Base-by-base conservation (phyloP, 2,113 vertebrate genomes). In the Potamarius usumacintae region DNA sequence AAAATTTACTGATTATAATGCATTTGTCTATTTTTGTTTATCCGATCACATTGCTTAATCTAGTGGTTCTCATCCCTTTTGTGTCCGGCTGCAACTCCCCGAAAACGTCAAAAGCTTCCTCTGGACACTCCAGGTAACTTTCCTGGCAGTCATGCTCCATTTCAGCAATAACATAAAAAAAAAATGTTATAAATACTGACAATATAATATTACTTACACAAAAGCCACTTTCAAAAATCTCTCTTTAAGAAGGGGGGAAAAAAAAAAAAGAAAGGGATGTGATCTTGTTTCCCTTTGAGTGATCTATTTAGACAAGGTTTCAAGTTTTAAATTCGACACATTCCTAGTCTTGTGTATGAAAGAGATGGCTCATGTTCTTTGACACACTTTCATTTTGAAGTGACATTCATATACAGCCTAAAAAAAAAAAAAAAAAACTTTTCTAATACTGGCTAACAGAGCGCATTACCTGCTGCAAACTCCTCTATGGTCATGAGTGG, bases 401-500 rank as follows among this genome's bases (percentile, higher is more conserved):
- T 22, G 17, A 55, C 52, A 55, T n/a, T 27, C 25, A 27, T 79
- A 17, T 15, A 30, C 2, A 80, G 34, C 34, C 34, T 1, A 1
- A 1, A 34, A 34, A 34, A 34, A 34, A 34, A 34, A 1, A 1
- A 34, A 34, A 34, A 34, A 34, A 34, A 34, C 1, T 34, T 34
- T 34, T 34, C 34, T 34, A 34, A 34, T 34, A 34, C 34, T 34
- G n/a, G 53, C 77, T 80, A 58, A 34, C 78, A 80, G 27, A 25
- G 79, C 15, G 58, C 18, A 62, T 80, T 95, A 97, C 97, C 97
- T 95, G 97, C 97, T 1, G 97, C 97, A 85, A 97, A 97, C 92
- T 97, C 97, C 93, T 97, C 97, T 4, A 97, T 97, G 74, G 97
- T 97, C 97, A 97, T 97, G 87, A 97, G 90, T 0, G 97, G 97